Base-by-base conservation (phyloP, 2,113 vertebrate genomes). In the Antigone vipio region DNA sequence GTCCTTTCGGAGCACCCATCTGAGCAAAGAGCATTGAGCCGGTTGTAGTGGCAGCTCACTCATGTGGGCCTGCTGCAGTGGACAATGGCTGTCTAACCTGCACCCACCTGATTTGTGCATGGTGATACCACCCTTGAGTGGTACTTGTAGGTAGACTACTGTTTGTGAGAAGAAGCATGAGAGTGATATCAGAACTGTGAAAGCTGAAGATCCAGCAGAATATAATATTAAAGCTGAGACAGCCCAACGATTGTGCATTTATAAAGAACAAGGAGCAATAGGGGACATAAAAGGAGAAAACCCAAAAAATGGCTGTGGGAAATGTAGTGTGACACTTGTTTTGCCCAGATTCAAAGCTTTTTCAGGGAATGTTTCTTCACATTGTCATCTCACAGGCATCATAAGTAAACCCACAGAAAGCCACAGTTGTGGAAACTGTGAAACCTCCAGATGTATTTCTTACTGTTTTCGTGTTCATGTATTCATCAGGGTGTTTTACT, bases 361-460 rank as follows among this genome's bases (percentile, higher is more conserved):
- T 81, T 88, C 32, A 58, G 52, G 30, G 66, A 85, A 82, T 66
- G 6, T 66, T 81, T 79, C 16, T 79, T 92, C 24, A 53, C 30
- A 26, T 68, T 84, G 22, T 78, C 38, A 23, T 64, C 35, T 87
- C 23, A 60, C n/a, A 85, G 27, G 9, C 53, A 81, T 89, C 20
- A 50, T 34, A 60, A 92, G 45, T 64, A 87, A 82, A 89, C 40
- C 45, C 88, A 91, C 68, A 92, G 90, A 91, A 91, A 93, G 24
- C 7, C 29, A 23, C 8, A 11, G 53, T 62, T 94, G 62, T 85
- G 77, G 86, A 89, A 92, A 83, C 66, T 73, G 4, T 73, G 91
- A 96, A 96, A 93, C 91, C 62, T 92, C 60, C 94, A 96, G 92
- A 52, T 94, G 86, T 82, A 64, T 73, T 93, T 94, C 45, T 78